Base-by-base conservation (phyloP, 2,797 vertebrate genomes). In the Serranus cabrilla region DNA sequence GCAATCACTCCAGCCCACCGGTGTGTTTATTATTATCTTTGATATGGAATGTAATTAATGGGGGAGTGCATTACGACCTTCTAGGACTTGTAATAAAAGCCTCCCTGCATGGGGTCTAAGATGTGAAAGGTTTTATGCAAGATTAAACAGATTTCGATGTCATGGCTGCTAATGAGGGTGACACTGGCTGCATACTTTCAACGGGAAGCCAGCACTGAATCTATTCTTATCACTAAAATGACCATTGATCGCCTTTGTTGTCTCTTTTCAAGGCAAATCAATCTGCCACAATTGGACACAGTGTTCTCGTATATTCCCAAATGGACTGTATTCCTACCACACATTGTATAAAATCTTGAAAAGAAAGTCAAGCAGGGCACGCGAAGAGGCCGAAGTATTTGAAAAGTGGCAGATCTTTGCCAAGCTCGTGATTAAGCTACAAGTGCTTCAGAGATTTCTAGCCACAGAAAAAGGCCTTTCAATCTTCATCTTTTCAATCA, bases 1-100 rank as follows among this genome's bases (percentile, higher is more conserved):
- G 84, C 82, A 86, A 86, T 83, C 61, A 63, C 52, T 71, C 56
- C 77, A 61, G 68, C 85, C 83, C 86, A 81, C 73, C 57, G 56
- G 83, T 76, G 84, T 92, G 91, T 94, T 93, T 94, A 94, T 93
- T 93, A 93, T 93, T 91, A 91, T 91, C 90, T 88, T 90, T 91
- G 86, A 92, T 93, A 89, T 83, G 61, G 61, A 87, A 83, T 72
- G 85, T 94, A 94, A 95, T 94, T 94, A 95, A 95, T 94, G 87
- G 86, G 78, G 56, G 51, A 81, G 86, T 76, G 78, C 76, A 50
- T 56, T 59, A 54, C 74, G 87, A 93, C 91, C 87, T 91, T 93
- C 84, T 56, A 78, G 79, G 80, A 87, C 82, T 82, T 85, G 78
- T 80, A 82, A 92, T 90, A 75, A 91, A 91, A 89, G 69, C 49